These are phyloP conservation scores for Sebastes nivosus DNA, from an alignment of 2,797 vertebrate species.

Conservation along the genomic window DNA sequence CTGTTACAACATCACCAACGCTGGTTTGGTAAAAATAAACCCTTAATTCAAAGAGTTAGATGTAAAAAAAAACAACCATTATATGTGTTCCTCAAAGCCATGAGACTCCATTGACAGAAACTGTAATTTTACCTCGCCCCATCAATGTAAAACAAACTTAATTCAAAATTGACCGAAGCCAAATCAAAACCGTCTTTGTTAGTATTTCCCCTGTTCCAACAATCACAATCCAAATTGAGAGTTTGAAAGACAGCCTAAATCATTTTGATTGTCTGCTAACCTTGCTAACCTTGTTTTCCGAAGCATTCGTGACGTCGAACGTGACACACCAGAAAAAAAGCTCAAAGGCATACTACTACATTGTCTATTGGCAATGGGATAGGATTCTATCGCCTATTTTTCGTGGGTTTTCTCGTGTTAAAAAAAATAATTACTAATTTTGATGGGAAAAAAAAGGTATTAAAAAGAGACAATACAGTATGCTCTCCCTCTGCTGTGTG, in stretches of 20 bases:
- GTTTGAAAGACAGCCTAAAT: neutral
- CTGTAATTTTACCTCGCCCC: neutral
- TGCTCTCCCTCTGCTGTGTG: neutral
- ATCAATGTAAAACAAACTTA: neutral
- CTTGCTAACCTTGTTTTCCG: too few relatives aligned
- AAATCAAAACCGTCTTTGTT: neutral
- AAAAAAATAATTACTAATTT: too few relatives aligned
- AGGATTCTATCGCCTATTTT: neutral
- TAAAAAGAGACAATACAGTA: neutral
- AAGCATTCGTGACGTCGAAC: neutral
- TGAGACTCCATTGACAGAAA: neutral
- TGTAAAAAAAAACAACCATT: neutral
- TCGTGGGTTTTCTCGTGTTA: neutral
- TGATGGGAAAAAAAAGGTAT: neutral
- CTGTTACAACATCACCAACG: neutral
- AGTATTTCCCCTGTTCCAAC: neutral
- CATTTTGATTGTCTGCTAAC: neutral
- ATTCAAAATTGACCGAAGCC: neutral
- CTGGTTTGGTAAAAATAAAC: neutral
- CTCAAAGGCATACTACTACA: neutral
- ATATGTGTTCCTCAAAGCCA: neutral
- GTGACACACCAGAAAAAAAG: neutral
- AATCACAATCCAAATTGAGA: neutral
- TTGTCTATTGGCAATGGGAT: neutral
- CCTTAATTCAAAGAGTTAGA: neutral